These are phyloP conservation scores for Fistularia tabacaria DNA, from an alignment of 2,797 vertebrate species.

Conservation along the genomic window DNA sequence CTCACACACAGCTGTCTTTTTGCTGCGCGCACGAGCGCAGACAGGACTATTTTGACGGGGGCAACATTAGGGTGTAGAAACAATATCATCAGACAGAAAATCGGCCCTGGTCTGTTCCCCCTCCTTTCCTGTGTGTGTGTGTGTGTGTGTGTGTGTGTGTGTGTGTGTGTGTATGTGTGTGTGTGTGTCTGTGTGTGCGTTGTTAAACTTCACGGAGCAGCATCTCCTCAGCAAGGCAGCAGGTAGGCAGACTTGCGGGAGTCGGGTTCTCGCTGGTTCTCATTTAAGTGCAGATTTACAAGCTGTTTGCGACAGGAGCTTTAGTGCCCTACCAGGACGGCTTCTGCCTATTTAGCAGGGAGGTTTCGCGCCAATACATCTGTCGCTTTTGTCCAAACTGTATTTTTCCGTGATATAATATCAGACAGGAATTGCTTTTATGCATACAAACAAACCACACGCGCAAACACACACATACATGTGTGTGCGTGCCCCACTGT, in stretches of 20 bases:
- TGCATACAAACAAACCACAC: constrained; percentile 1
- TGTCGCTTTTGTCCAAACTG: constrained; percentile 46
- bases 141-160: background rate
- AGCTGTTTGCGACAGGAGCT: constrained; percentile 53
- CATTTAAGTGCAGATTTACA: constrained; percentile 70
- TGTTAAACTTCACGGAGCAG: constrained; percentile 56
- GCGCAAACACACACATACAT: constrained; percentile 11
- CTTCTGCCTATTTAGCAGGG: constrained; percentile 35
- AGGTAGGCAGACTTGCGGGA: constrained; percentile 44
- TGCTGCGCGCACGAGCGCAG: constrained; percentile 5
- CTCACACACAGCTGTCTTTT: constrained; percentile 29
- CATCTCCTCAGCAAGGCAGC: constrained; percentile 58
- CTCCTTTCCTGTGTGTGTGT: background rate
- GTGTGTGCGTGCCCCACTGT: constrained; percentile 35
- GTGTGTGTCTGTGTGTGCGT: background rate
- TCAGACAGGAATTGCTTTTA: constrained; percentile 8
- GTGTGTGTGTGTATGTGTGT: background rate
- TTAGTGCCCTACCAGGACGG: constrained; percentile 40
- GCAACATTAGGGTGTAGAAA: constrained; percentile 25
- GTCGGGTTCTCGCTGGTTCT: constrained; percentile 52
- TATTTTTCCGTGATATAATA: constrained; percentile 21
- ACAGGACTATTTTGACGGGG: constrained; percentile 20
- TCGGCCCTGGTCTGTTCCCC: constrained; percentile 19
- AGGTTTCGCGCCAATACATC: constrained; percentile 45
- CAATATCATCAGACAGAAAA: constrained; percentile 34